Base-by-base conservation (phyloP, 2,888 invertebrate genomes). In the Deladenus siricidicola region DNA sequence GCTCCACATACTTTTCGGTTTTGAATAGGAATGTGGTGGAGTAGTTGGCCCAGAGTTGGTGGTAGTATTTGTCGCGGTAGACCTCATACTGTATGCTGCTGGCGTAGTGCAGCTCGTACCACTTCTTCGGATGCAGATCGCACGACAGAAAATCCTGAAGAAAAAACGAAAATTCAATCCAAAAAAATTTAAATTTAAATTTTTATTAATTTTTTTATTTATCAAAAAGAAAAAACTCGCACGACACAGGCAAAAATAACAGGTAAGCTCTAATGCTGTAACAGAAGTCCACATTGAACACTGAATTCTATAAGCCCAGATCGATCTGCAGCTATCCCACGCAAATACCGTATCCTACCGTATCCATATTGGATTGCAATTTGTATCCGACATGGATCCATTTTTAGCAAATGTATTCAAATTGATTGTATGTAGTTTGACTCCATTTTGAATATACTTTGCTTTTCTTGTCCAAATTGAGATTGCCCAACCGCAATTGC, bases 71-170 rank as follows among this genome's bases (percentile, higher is more conserved):
- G 45, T 72, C 28, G n/a, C 56, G 70, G 58, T 67, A 53, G 49
- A 70, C 69, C 52, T 75, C 75, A 51, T 70, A 72, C 8, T 67
- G 64, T 48, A 73, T 73, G 23, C 67, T 53, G n/a, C 68, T 67
- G n/a, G 65, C 62, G 66, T 66, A 75, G 47, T 66, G 64, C 26
- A 75, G 57, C 21, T 72, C 67, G 50, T 75, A 75, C 75, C 75
- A 75, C 29, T 67, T 66, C 49, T 70, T 61, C 6, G 60, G 56
- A 8, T 57, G 58, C 29, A 75, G 62, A 28, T 71, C 68, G 49
- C 75, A 75, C 0, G 74, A 64, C 4, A 72, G 66, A 50, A 74
- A 73, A 53, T 73, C 70, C 71, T 73, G 56, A 26, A 44, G 34
- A 24, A 34, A 56, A 49, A 49, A n/a, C n/a, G n/a, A n/a, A n/a